These are phyloP conservation scores for Gobionotothen gibberifrons DNA, from an alignment of 2,797 vertebrate genomes.

Conservation along the genomic window DNA sequence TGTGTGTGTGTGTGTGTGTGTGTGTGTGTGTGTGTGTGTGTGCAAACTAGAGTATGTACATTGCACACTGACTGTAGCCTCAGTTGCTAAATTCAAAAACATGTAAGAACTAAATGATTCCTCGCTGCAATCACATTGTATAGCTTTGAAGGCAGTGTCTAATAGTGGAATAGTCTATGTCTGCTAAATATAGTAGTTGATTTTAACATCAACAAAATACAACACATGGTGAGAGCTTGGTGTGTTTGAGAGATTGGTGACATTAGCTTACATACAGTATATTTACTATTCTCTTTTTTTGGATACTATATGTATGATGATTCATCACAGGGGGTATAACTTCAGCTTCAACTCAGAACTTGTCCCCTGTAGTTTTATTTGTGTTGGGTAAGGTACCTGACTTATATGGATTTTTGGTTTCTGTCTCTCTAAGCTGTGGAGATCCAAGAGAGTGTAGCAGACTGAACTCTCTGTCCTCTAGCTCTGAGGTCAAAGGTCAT, in stretches of 20 bases:
- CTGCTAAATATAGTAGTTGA: not conserved
- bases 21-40: conserved; percentile 5
- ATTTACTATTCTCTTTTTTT: conserved; percentile 4
- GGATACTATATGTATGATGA: not conserved
- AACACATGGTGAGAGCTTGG: not conserved
- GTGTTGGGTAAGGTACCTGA: not conserved
- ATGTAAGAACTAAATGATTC: not conserved
- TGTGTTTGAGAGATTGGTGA: not conserved
- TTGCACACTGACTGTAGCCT: conserved; percentile 15
- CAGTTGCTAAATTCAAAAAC: conserved; percentile 1
- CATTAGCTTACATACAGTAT: no score
- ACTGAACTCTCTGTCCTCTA: conserved; percentile 42
- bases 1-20: no score
- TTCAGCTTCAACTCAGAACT: conserved; percentile 8
- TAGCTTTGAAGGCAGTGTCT: not conserved
- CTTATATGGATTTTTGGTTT: conserved; percentile 14
- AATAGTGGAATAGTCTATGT: not conserved
- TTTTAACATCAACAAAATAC: conserved; percentile 5
- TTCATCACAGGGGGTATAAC: not conserved
- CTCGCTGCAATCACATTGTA: not conserved
- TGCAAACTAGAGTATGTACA: conserved; percentile 12
- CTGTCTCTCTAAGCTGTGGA: conserved; percentile 36
- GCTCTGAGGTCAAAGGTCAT: conserved; percentile 50
- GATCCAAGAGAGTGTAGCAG: conserved; percentile 39
- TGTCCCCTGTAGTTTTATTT: conserved; percentile 6